phyloP scores from a whole-genome alignment of 1,140 invertebrate species.

The Yoshiicerus persimilis region DNA sequence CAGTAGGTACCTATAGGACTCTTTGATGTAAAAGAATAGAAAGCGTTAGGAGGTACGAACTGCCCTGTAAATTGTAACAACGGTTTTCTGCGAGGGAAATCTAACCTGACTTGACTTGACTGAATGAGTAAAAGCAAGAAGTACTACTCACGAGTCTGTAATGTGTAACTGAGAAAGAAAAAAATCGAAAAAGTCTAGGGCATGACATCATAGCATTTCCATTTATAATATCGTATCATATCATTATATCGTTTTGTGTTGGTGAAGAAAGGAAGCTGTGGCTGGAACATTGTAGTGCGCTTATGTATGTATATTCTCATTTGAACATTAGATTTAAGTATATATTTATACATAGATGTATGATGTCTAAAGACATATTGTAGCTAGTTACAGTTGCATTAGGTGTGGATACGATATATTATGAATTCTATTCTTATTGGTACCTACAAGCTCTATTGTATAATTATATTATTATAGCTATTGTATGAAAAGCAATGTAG shows the following conservation, averaged over 20 bases:
- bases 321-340: background rate
- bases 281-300: background rate
- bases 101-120: background rate
- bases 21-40: background rate
- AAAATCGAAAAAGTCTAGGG: constrained; percentile 11
- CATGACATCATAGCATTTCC: constrained; percentile 19
- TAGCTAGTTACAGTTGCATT: background rate
- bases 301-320: background rate
- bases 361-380: background rate
- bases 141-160: background rate
- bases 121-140: background rate
- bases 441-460: background rate
- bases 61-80: background rate
- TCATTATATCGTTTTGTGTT: constrained; percentile 10
- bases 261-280: background rate
- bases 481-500: background rate
- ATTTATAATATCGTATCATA: constrained; percentile 17
- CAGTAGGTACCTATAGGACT: background rate
- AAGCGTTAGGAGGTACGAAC: background rate
- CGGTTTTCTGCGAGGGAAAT: background rate
- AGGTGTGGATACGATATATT: background rate
- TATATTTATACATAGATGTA: too few species aligned
- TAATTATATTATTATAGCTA: background rate
- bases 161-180: background rate
- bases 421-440: background rate